Percentiles rank a stretch among this genome's conserved stretches.
Conservation (phyloP, 2,113 vertebrate species). For the Crotalus helleri region DNA sequence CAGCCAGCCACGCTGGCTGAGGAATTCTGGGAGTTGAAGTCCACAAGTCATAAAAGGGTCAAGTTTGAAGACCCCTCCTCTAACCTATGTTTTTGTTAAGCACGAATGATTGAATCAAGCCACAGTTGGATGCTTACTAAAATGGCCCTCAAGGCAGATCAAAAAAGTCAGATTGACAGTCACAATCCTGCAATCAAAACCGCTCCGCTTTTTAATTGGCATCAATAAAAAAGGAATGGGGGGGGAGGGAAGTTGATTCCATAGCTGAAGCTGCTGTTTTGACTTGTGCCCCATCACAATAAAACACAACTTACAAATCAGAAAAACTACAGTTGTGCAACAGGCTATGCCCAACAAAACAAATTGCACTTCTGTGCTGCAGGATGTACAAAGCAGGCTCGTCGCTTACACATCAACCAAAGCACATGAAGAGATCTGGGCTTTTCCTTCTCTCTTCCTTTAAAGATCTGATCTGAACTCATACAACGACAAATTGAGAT, state of each 20-base stretch:
- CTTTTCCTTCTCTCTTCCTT: background rate
- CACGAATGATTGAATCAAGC: background rate
- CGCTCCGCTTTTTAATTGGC: background rate
- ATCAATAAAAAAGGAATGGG: background rate
- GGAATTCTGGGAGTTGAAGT: no score
- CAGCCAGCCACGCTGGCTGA: no score
- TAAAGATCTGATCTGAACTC: background rate
- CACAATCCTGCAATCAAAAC: background rate
- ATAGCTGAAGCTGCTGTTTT: background rate
- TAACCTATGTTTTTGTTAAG: background rate
- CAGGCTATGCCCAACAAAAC: background rate
- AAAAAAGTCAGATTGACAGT: background rate
- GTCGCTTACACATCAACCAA: background rate
- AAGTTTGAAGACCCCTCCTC: background rate
- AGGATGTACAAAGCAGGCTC: background rate
- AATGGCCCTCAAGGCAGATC: background rate
- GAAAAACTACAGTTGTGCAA: background rate
- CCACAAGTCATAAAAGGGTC: no score
- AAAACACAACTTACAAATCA: background rate
- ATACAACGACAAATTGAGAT: no score
- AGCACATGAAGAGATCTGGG: background rate
- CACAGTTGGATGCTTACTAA: background rate
- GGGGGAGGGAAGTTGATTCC: background rate
- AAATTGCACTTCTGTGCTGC: background rate
- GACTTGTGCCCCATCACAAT: background rate